Evolutionary conservation across 2,888 invertebrate species (phyloP).

Genomic region (Sinohyriopsis cumingii): DNA sequence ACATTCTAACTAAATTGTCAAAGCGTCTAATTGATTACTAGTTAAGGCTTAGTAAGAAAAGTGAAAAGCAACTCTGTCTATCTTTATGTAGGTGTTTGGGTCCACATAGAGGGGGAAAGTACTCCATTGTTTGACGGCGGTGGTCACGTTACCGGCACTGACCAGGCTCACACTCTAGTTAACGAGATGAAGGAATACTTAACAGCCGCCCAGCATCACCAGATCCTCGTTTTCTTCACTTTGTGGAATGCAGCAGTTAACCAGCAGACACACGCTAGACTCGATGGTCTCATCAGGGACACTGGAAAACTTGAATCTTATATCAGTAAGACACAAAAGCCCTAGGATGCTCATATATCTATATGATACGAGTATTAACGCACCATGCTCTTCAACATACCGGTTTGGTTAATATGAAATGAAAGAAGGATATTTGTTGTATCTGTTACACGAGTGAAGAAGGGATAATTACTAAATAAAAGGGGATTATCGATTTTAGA

Average conservation of each 20-base stretch:
- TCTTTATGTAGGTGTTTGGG: constrained; percentile 49
- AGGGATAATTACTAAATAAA: no score
- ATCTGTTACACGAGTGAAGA: no score
- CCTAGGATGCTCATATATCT: no score
- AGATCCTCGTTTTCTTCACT: constrained; percentile 55
- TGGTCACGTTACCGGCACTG: constrained; percentile 52
- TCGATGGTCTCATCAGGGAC: constrained; percentile 46
- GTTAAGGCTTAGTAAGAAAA: no score
- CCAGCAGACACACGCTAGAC: constrained; percentile 27
- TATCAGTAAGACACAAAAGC: constrained; percentile 13
- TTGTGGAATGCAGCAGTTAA: constrained; percentile 61
- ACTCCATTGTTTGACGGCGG: constrained; percentile 49
- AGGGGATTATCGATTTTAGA: no score
- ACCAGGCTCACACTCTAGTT: constrained; percentile 48
- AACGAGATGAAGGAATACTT: constrained; percentile 50
- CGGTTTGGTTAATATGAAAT: no score
- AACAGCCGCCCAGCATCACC: constrained; percentile 38
- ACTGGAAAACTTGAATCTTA: constrained; percentile 57
- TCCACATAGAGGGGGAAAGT: constrained; percentile 54
- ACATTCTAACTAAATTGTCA: no score
- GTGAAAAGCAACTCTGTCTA: no score
- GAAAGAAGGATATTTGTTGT: no score
- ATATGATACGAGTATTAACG: no score
- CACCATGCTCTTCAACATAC: no score
- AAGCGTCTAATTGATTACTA: no score